Conservation (phyloP, 2,888 invertebrate species). For the Proisotoma minuta region DNA sequence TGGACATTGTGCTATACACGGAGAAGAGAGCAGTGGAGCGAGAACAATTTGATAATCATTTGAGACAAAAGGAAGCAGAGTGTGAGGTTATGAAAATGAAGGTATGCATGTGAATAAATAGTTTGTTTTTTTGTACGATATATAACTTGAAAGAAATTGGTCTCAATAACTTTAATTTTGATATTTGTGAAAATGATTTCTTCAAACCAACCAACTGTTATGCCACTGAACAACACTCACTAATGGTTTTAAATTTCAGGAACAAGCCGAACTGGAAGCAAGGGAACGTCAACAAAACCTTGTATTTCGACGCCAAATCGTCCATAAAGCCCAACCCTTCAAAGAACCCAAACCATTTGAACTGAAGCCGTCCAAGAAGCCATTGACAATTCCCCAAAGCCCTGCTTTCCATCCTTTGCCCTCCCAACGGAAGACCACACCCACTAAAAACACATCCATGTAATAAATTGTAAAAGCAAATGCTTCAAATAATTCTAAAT, state of each 20-base stretch:
- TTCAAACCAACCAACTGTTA: too few species aligned
- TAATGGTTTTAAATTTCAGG: slow-evolving; percentile 47
- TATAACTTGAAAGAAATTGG: too few species aligned
- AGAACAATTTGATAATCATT: slow-evolving; percentile 58
- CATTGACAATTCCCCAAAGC: slow-evolving; percentile 62
- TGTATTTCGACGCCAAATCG: slow-evolving; percentile 48
- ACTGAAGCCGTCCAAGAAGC: slow-evolving; percentile 55
- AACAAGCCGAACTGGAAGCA: slow-evolving; percentile 56
- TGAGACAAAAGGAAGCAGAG: slow-evolving; percentile 56
- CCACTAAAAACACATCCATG: background rate
- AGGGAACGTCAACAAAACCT: slow-evolving; percentile 51
- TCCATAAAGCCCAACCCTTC: slow-evolving; percentile 63
- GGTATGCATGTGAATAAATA: slow-evolving; percentile 21
- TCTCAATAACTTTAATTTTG: too few species aligned
- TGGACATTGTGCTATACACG: slow-evolving; percentile 61
- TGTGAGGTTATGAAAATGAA: slow-evolving; percentile 53
- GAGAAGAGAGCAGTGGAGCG: slow-evolving; percentile 62
- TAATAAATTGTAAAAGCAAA: too few species aligned
- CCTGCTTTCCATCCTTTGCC: slow-evolving; percentile 51
- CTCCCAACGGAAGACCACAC: slow-evolving; percentile 28
- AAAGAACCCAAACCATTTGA: slow-evolving; percentile 50
- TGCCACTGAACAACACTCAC: too few species aligned
- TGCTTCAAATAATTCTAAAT: too few species aligned
- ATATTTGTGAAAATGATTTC: too few species aligned
- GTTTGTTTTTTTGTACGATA: slow-evolving; percentile 3